A percentile compares a stretch with the other conserved stretches of the same genome.
Conservation (phyloP, 2,888 invertebrate genomes). For the Microplitis deprimator region DNA sequence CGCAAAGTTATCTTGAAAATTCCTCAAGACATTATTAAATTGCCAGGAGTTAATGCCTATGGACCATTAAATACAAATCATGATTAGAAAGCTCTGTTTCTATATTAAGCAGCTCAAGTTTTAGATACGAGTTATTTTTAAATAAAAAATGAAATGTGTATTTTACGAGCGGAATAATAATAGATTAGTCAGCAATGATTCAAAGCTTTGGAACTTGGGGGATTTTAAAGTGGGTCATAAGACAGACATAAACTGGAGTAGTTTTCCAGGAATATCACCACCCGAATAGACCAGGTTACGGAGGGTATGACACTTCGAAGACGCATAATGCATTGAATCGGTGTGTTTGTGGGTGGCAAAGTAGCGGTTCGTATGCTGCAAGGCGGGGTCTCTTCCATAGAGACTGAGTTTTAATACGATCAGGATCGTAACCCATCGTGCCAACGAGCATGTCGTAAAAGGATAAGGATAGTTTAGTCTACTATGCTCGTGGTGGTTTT, state of each 20-base stretch:
- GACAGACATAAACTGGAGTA: slow-evolving; percentile 23
- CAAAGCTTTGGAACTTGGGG: slow-evolving; percentile 20
- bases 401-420: slow-evolving; percentile 3
- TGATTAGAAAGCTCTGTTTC: neutral
- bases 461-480: slow-evolving; percentile 26
- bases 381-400: neutral
- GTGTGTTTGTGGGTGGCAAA: slow-evolving; percentile 14
- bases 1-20: too few species aligned
- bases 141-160: neutral
- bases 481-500: slow-evolving; percentile 49
- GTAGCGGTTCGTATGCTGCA: neutral
- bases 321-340: slow-evolving; percentile 3
- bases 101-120: neutral
- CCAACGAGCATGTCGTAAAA: slow-evolving; percentile 49
- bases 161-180: neutral
- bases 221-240: slow-evolving; percentile 40
- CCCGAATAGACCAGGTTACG: neutral
- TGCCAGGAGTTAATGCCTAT: neutral
- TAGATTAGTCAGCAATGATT: slow-evolving; percentile 15
- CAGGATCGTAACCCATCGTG: slow-evolving; percentile 49
- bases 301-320: neutral
- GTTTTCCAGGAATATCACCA: slow-evolving; percentile 11
- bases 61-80: neutral
- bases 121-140: neutral
- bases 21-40: too few species aligned